Evolutionary conservation across 2,113 vertebrate genomes (phyloP).

Genomic region (Proterorhinus semilunaris): DNA sequence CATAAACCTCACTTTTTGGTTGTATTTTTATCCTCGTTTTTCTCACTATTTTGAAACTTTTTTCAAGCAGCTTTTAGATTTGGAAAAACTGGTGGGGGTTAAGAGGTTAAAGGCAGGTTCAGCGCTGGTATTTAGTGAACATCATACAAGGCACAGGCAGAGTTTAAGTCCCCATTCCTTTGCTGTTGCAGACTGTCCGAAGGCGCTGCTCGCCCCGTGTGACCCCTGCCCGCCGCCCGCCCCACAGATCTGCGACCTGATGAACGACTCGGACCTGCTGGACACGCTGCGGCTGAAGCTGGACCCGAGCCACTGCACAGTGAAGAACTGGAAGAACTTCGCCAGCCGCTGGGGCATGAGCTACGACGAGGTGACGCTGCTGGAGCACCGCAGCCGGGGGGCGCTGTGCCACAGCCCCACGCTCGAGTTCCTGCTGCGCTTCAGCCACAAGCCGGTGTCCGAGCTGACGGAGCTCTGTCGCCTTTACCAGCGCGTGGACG

Average conservation of each 20-base stretch:
- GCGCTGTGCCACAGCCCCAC: slow-evolving; percentile 85
- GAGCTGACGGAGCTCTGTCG: slow-evolving; percentile 93
- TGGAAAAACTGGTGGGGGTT: no score
- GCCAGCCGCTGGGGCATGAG: slow-evolving; percentile 99
- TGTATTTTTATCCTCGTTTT: no score
- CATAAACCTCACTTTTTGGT: no score
- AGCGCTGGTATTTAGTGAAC: no score
- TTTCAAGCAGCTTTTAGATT: no score
- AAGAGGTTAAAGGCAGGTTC: no score
- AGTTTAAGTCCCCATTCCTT: background rate
- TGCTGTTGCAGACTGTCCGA: slow-evolving; percentile 57
- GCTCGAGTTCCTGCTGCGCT: slow-evolving; percentile 90
- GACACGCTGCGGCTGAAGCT: slow-evolving; percentile 91
- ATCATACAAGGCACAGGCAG: no score
- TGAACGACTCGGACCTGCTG: slow-evolving; percentile 94
- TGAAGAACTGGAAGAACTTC: slow-evolving; percentile 99
- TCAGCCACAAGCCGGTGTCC: slow-evolving; percentile 90
- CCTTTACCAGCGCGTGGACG: slow-evolving; percentile 91
- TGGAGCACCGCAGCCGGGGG: slow-evolving; percentile 90
- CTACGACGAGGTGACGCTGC: slow-evolving; percentile 91
- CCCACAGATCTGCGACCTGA: slow-evolving; percentile 94
- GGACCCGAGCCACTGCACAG: slow-evolving; percentile 92
- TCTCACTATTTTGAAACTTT: no score
- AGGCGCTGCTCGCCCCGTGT: slow-evolving; percentile 69
- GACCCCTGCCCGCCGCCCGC: slow-evolving; percentile 77